These are phyloP conservation scores for Macroramphosus scolopax DNA, from an alignment of 2,797 vertebrate genomes.

Conservation along the genomic window DNA sequence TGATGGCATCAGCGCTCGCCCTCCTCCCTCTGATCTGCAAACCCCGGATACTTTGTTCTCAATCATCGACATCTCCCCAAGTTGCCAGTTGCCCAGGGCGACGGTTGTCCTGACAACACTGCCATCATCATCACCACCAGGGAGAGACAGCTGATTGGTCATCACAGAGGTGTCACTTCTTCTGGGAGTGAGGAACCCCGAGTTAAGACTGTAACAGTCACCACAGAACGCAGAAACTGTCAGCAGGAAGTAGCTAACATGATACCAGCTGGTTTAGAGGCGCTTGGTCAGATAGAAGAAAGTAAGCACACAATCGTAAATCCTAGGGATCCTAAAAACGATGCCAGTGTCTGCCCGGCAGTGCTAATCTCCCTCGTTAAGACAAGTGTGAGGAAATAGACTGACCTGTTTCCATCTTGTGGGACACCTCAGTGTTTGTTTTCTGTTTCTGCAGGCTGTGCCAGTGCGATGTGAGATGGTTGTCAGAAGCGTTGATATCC, in stretches of 20 bases:
- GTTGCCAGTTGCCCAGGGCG: slow-evolving; percentile 59
- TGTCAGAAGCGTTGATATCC: no score
- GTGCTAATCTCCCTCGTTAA: slow-evolving; percentile 9
- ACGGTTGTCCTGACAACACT: slow-evolving; percentile 67
- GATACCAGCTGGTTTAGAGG: no score
- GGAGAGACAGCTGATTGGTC: slow-evolving; percentile 66
- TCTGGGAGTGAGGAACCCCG: slow-evolving; percentile 15
- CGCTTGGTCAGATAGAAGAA: no score
- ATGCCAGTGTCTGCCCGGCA: slow-evolving; percentile 1
- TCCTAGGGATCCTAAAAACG: slow-evolving; percentile 3
- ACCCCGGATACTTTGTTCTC: slow-evolving; percentile 48
- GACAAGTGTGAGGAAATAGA: slow-evolving; percentile 13
- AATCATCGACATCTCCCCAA: slow-evolving; percentile 37
- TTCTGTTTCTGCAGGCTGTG: not conserved
- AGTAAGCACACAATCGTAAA: no score
- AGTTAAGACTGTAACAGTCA: no score
- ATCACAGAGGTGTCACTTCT: slow-evolving; percentile 66
- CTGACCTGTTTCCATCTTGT: slow-evolving; percentile 21
- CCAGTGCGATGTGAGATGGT: no score
- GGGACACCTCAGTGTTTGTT: no score
- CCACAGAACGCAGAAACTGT: no score
- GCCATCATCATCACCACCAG: slow-evolving; percentile 58
- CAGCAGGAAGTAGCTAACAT: no score
- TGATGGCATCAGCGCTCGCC: not conserved
- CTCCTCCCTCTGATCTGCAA: slow-evolving; percentile 22